Percentiles rank a stretch among this genome's conserved stretches.
Evolutionary conservation across 2,113 vertebrate genomes (phyloP).

Genomic region (Lipophrys pholis): DNA sequence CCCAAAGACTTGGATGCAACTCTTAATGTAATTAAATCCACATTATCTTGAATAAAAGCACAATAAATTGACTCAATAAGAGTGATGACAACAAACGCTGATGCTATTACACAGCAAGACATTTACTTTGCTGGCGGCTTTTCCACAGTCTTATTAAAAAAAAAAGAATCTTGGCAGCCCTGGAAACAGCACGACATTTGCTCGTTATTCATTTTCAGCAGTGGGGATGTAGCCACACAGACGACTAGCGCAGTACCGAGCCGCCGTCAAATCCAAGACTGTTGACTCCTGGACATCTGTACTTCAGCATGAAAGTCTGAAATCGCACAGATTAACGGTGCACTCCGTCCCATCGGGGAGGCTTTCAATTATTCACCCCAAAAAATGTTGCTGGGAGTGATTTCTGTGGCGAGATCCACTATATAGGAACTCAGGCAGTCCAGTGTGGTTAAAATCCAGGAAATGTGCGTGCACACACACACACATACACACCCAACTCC

Average conservation of each 20-base stretch:
- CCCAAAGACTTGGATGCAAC: no score
- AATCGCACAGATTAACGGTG: slow-evolving; percentile 51
- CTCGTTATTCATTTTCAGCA: slow-evolving; percentile 15
- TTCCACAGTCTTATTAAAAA: slow-evolving; percentile 18
- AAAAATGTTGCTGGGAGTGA: slow-evolving; percentile 51
- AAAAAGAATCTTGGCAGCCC: slow-evolving; percentile 35
- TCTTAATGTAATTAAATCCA: neutral
- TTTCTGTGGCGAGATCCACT: slow-evolving; percentile 30
- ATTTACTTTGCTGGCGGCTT: slow-evolving; percentile 9
- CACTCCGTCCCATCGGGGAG: slow-evolving; percentile 35
- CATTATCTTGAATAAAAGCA: neutral
- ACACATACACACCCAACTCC: neutral
- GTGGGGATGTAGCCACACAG: slow-evolving; percentile 5
- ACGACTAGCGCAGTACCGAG: slow-evolving; percentile 11
- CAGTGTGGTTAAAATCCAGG: slow-evolving; percentile 26
- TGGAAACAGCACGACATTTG: slow-evolving; percentile 14
- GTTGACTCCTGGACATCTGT: slow-evolving; percentile 48
- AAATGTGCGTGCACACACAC: slow-evolving; percentile 15
- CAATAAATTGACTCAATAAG: slow-evolving; percentile 1
- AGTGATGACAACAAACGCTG: slow-evolving; percentile 8
- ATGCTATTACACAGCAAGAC: slow-evolving; percentile 3
- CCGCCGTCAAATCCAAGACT: slow-evolving; percentile 20
- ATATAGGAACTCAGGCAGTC: slow-evolving; percentile 42
- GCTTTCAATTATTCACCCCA: slow-evolving; percentile 71
- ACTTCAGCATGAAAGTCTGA: slow-evolving; percentile 37